These are phyloP conservation scores for Ellobium chinense DNA, from an alignment of 2,888 invertebrate genomes.

Conservation along the genomic window DNA sequence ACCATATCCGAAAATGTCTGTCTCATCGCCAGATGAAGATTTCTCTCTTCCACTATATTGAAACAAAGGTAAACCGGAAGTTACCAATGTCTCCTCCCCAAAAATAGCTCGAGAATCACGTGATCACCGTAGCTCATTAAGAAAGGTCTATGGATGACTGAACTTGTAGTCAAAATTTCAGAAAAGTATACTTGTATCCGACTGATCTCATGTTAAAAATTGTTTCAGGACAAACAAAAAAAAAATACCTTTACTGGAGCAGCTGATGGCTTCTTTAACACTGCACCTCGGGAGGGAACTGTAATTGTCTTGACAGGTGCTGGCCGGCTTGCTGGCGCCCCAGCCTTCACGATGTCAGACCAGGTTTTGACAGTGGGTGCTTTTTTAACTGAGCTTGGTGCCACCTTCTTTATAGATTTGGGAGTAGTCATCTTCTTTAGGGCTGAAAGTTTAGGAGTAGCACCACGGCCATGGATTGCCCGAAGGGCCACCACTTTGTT, in stretches of 20 bases:
- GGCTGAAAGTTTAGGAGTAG: constrained; percentile 66
- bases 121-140: too few species aligned
- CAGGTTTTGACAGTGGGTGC: constrained; percentile 55
- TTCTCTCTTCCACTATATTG: too few species aligned
- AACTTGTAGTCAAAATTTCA: too few species aligned
- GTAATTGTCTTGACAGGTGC: constrained; percentile 19
- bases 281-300: constrained; percentile 4
- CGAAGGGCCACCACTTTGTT: constrained; percentile 68
- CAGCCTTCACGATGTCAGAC: constrained; percentile 71
- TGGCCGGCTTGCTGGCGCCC: constrained; percentile 51
- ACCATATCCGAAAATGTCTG: too few species aligned
- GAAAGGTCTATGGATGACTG: too few species aligned
- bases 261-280: constrained; percentile 23
- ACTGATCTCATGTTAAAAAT: too few species aligned
- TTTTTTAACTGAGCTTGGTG: constrained; percentile 32
- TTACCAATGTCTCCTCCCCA: too few species aligned
- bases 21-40: too few species aligned
- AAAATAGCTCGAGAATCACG: too few species aligned
- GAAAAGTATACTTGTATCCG: too few species aligned
- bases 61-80: too few species aligned
- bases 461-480: constrained; percentile 73
- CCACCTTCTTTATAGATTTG: constrained; percentile 30
- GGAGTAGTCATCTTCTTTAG: constrained; percentile 7
- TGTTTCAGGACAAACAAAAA: not conserved
- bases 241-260: not conserved